These are phyloP conservation scores for Gopherus evgoodei DNA, from an alignment of 2,113 vertebrate species.

Conservation along the genomic window DNA sequence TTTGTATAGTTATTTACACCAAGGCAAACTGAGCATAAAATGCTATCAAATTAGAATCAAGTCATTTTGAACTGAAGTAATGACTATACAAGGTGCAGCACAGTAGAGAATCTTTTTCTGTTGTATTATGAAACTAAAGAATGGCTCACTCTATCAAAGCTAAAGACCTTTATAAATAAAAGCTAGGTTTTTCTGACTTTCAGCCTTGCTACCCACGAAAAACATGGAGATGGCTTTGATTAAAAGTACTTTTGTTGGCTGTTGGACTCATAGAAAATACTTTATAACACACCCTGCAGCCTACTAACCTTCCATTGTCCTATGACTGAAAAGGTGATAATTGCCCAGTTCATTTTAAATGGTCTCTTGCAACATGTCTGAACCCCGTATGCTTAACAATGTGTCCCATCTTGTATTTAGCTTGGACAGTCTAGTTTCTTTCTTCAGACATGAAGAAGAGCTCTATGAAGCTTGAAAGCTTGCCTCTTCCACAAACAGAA, in stretches of 20 bases:
- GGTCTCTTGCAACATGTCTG: too few relatives aligned
- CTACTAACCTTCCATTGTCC: too few relatives aligned
- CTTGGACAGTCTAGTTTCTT: too few relatives aligned
- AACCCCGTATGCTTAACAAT: too few relatives aligned
- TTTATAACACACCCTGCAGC: neutral
- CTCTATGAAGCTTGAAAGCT: neutral
- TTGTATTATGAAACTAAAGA: neutral
- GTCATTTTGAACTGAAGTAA: neutral
- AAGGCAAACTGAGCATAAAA: neutral
- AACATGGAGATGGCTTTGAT: neutral
- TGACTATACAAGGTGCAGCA: neutral
- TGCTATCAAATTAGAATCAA: neutral
- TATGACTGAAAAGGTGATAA: too few relatives aligned
- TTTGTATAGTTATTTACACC: neutral
- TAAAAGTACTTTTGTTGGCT: neutral
- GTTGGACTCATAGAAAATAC: neutral
- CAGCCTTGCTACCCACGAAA: neutral
- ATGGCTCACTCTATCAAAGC: neutral
- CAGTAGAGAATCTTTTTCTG: neutral
- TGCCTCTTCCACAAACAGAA: too few relatives aligned
- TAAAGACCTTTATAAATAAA: neutral
- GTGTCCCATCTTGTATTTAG: too few relatives aligned
- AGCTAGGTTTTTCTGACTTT: neutral
- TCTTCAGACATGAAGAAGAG: too few relatives aligned
- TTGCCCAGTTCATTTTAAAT: too few relatives aligned